phyloP scores from a whole-genome alignment of 2,113 vertebrate species.

The Chlorodrepanis virens region DNA sequence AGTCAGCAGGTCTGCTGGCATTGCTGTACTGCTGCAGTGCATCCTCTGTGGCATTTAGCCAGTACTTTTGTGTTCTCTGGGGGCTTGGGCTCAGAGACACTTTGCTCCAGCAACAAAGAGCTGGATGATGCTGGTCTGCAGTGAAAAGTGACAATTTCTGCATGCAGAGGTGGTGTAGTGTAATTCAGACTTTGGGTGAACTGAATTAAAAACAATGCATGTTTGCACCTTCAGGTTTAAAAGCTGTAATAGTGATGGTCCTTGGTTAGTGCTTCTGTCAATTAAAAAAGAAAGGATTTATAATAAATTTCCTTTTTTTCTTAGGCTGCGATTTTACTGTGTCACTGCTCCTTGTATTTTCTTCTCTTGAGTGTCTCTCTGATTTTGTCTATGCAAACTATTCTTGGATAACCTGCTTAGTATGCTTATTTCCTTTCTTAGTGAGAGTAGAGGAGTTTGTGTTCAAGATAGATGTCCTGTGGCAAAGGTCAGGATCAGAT shows the following conservation, averaged over 20 bases:
- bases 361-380: neutral
- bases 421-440: neutral
- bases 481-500: neutral
- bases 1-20: slow-evolving; percentile 1
- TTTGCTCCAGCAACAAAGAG: neutral
- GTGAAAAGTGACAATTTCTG: neutral
- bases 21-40: neutral
- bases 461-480: neutral
- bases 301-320: neutral
- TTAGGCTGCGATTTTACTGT: neutral
- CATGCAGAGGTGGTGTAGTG: neutral
- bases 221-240: neutral
- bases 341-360: neutral
- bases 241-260: neutral
- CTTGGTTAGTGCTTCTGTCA: neutral
- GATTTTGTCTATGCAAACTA: neutral
- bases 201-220: neutral
- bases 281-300: neutral
- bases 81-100: neutral
- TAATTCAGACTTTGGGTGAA: neutral
- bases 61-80: neutral
- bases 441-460: neutral
- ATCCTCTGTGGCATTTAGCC: neutral
- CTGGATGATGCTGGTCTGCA: neutral
- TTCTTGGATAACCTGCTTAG: neutral